A percentile compares a stretch with the other conserved stretches of the same genome.
phyloP scores from a whole-genome alignment of 2,797 vertebrate genomes.

The Tauraco hartlaubi region DNA sequence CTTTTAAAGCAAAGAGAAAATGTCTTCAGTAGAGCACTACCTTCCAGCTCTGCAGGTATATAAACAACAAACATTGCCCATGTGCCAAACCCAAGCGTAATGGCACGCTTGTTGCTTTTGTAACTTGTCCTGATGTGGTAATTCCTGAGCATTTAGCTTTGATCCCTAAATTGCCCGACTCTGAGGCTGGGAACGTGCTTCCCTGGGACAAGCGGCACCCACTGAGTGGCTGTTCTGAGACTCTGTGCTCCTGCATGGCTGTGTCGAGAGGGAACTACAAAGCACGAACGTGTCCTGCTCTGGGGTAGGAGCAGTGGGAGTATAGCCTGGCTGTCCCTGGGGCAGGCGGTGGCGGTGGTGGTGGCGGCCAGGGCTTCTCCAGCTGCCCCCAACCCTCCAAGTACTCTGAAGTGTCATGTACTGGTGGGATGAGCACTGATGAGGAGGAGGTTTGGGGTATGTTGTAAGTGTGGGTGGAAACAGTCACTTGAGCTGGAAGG shows the following conservation, averaged over 20 bases:
- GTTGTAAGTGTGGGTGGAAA: background rate
- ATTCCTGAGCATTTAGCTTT: background rate
- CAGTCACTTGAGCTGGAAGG: background rate
- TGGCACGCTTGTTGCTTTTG: accelerated
- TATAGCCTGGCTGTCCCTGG: background rate
- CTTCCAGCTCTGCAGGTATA: background rate
- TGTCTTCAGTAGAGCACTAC: background rate
- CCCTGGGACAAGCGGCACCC: background rate
- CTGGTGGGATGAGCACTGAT: background rate
- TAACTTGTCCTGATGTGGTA: background rate
- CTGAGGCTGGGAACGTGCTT: background rate
- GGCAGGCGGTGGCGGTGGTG: background rate
- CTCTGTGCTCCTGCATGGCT: background rate
- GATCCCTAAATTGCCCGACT: background rate
- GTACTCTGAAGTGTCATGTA: background rate
- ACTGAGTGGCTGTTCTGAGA: accelerated
- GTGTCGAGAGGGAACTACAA: accelerated
- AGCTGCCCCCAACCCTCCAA: background rate
- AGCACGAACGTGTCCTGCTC: background rate
- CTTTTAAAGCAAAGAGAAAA: background rate
- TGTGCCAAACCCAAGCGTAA: background rate
- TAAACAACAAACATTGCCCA: background rate
- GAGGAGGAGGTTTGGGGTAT: background rate
- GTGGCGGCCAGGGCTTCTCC: background rate
- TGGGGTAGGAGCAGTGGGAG: background rate